Conservation (phyloP, 2,113 vertebrate genomes). For the Gobius niger region DNA sequence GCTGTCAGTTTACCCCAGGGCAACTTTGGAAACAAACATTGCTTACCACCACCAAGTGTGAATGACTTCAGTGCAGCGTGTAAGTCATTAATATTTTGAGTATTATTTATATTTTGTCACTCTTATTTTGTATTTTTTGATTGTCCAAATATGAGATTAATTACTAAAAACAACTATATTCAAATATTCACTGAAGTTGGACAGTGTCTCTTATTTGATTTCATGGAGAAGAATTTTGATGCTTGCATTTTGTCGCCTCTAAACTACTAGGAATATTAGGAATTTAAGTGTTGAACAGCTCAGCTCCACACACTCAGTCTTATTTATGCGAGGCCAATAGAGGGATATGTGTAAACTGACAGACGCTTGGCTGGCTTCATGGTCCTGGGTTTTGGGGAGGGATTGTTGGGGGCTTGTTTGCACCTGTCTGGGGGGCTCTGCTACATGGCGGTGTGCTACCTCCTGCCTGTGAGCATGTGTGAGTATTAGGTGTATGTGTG, state of each 20-base stretch:
- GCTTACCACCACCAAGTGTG: too few relatives aligned
- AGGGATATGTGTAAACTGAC: conserved; percentile 9
- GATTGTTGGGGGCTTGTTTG: conserved; percentile 53
- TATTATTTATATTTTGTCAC: too few relatives aligned
- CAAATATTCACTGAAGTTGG: too few relatives aligned
- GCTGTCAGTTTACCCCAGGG: too few relatives aligned
- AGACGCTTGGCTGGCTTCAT: conserved; percentile 15
- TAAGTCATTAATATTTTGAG: too few relatives aligned
- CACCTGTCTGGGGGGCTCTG: conserved; percentile 35
- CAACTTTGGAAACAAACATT: too few relatives aligned
- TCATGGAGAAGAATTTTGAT: neutral
- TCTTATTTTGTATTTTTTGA: too few relatives aligned
- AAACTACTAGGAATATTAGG: neutral
- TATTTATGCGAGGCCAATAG: conserved; percentile 4
- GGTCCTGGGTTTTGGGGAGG: conserved; percentile 27
- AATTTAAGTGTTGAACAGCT: conserved; percentile 6
- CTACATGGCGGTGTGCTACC: conserved; percentile 25
- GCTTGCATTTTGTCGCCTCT: neutral
- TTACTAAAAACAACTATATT: too few relatives aligned
- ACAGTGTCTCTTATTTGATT: too few relatives aligned
- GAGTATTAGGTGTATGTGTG: conserved; percentile 1
- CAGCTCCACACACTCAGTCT: neutral
- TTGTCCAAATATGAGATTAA: too few relatives aligned
- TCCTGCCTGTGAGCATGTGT: conserved; percentile 1
- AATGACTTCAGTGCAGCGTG: too few relatives aligned